Evolutionary conservation across 1,140 invertebrate genomes (phyloP), one percentile per base, ranked within the genome.

Genomic region (Pseudomyrmex dendroicus): DNA sequence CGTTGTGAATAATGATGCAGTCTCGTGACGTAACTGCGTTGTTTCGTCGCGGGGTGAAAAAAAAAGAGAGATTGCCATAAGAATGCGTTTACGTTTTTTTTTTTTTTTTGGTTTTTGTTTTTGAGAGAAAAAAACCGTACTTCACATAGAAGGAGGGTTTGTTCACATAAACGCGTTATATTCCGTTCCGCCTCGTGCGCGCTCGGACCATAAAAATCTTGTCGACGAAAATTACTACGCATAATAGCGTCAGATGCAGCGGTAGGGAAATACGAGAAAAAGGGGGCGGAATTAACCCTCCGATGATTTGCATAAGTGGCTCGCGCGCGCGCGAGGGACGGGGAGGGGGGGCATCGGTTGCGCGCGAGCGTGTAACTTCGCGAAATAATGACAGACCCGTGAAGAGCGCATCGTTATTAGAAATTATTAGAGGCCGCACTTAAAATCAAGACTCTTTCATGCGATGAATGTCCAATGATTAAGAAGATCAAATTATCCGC

Each of bases 381-480:
- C 68, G 84, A 83, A 86, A 90, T 86, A 92, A 93, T 94, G 90
- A 93, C 92, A 94, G 91, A 90, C 87, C 86, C 89, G 73, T 68
- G 83, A 84, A 78, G 88, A 90, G 85, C 89, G 86, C 89, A 84
- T 90, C 90, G 90, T 92, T 93, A 93, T 93, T 92, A 93, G 91
- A 93, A 93, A 93, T 93, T 93, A 93, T 93, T 93, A 93, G 89
- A 93, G 91, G 87, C 89, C 86, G 86, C 92, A 92, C 91, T 93
- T 93, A 93, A 93, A 94, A 94, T 94, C 93, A 94, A 92, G 92
- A 92, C 91, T 93, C 93, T 94, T 94, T 94, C 93, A 94, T 91
- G 86, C 89, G 91, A 92, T 94, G 93, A 94, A 94, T 94, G 88
- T 92, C 89, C 89, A 91, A 92, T 94, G 92, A 94, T 94, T 93